phyloP scores from a whole-genome alignment of 2,797 vertebrate genomes.

The Cryptoblepharus egeriae region DNA sequence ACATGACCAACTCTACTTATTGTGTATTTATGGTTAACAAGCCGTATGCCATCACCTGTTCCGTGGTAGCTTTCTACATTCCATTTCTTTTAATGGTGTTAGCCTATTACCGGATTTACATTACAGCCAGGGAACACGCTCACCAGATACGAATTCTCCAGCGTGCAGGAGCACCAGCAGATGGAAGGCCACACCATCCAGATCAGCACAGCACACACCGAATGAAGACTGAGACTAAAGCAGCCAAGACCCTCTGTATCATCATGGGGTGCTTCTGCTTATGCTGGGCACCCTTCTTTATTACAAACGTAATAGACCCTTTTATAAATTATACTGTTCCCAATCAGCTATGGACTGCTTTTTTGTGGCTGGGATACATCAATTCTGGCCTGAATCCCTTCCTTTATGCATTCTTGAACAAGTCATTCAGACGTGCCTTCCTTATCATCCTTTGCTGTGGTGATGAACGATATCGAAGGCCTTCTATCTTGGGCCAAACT shows the following conservation, averaged over 20 bases:
- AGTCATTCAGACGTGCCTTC: constrained; percentile 99
- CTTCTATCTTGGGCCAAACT: constrained; percentile 87
- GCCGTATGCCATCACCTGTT: constrained; percentile 97
- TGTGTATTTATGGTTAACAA: constrained; percentile 99
- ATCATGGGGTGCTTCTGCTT: constrained; percentile 99
- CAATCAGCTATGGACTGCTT: constrained; percentile 91
- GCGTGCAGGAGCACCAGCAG: constrained; percentile 82
- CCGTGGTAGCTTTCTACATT: constrained; percentile 98
- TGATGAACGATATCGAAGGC: constrained; percentile 89
- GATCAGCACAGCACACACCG: constrained; percentile 93
- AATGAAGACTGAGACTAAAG: constrained; percentile 97
- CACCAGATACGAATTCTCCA: constrained; percentile 92
- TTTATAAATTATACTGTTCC: constrained; percentile 96
- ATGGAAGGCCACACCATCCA: constrained; percentile 75
- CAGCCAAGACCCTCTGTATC: constrained; percentile 96
- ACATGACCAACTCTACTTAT: constrained; percentile 89
- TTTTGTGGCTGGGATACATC: constrained; percentile 98
- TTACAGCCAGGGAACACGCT: constrained; percentile 93
- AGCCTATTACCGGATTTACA: constrained; percentile 97
- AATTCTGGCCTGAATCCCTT: constrained; percentile 99
- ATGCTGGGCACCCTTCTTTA: constrained; percentile 97
- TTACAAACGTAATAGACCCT: constrained; percentile 97
- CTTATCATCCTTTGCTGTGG: constrained; percentile 98
- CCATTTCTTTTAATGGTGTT: constrained; percentile 96
- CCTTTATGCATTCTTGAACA: constrained; percentile 99